Conservation (phyloP, 2,888 invertebrate genomes). For the Oxytorus armatus region DNA sequence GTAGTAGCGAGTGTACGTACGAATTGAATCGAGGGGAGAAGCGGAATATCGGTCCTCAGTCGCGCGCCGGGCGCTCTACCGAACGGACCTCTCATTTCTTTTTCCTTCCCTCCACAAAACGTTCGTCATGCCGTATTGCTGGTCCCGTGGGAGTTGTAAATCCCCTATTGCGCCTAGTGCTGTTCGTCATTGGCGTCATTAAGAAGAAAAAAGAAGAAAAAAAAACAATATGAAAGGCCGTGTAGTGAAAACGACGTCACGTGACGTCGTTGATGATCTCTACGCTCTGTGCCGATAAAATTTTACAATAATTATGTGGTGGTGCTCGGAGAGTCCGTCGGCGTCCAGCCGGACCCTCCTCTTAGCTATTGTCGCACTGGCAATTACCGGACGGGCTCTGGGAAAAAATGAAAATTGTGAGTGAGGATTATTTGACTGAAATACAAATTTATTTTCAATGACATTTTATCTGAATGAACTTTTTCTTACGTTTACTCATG, state of each 20-base stretch:
- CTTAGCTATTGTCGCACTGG: slow-evolving; percentile 69
- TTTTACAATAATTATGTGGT: slow-evolving; percentile 50
- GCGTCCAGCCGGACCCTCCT: slow-evolving; percentile 64
- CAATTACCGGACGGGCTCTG: slow-evolving; percentile 58
- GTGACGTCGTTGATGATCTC: slow-evolving; percentile 23
- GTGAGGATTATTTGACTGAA: too few species aligned
- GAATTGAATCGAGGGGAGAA: slow-evolving; percentile 58
- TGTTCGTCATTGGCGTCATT: background rate
- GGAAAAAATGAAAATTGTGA: slow-evolving; percentile 80
- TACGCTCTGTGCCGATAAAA: slow-evolving; percentile 51
- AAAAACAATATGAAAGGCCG: slow-evolving; percentile 8
- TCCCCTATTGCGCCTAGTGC: slow-evolving; percentile 13
- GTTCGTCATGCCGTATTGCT: slow-evolving; percentile 17
- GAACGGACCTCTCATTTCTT: slow-evolving; percentile 34
- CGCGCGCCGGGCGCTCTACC: slow-evolving; percentile 61
- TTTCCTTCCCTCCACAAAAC: background rate
- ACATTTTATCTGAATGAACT: too few species aligned
- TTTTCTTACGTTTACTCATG: too few species aligned
- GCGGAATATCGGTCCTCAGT: slow-evolving; percentile 53
- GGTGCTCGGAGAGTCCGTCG: slow-evolving; percentile 63
- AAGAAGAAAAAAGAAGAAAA: background rate
- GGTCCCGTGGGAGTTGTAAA: slow-evolving; percentile 36
- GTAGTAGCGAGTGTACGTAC: slow-evolving; percentile 51
- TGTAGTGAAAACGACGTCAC: slow-evolving; percentile 34
- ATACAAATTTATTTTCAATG: too few species aligned